Percentiles rank a stretch among this genome's conserved stretches.
These are phyloP conservation scores for Sinocyclocheilus maitianheensis DNA, from an alignment of 2,113 vertebrate genomes.

Conservation along the genomic window DNA sequence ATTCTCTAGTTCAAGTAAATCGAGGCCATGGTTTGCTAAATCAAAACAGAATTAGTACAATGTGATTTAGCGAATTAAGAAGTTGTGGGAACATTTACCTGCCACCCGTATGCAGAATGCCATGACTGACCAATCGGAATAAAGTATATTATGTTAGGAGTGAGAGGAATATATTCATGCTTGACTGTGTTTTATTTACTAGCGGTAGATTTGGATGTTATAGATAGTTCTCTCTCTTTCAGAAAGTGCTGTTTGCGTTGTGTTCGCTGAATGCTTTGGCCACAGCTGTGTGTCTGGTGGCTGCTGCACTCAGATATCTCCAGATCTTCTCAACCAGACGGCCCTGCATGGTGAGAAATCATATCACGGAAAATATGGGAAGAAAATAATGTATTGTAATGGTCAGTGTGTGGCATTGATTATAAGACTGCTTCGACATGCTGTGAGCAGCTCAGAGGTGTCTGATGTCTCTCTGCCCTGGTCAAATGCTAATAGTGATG, in stretches of 20 bases:
- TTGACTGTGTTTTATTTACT: background rate
- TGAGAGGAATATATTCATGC: background rate
- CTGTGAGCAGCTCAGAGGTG: background rate
- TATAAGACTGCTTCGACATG: background rate
- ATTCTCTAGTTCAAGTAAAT: too few species aligned
- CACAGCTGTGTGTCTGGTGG: slow-evolving; percentile 81
- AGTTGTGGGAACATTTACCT: too few species aligned
- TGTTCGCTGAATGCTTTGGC: slow-evolving; percentile 83
- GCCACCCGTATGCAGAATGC: background rate
- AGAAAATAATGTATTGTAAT: too few species aligned
- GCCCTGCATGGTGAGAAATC: slow-evolving; percentile 76
- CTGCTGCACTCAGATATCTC: slow-evolving; percentile 77
- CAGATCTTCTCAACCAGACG: slow-evolving; percentile 77
- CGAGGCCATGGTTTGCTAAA: too few species aligned
- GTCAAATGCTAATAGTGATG: background rate
- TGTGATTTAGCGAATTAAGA: too few species aligned
- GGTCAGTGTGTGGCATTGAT: background rate
- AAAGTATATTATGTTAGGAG: background rate
- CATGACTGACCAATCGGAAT: background rate
- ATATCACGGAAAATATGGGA: background rate
- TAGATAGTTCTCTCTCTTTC: slow-evolving; percentile 29
- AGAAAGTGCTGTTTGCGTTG: slow-evolving; percentile 87
- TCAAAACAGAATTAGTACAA: too few species aligned
- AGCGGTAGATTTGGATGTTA: background rate
- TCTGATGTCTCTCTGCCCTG: background rate